Evolutionary conservation across 2,888 invertebrate genomes (phyloP), one percentile per base, ranked within the genome.

Genomic region (Tethea ocularis): DNA sequence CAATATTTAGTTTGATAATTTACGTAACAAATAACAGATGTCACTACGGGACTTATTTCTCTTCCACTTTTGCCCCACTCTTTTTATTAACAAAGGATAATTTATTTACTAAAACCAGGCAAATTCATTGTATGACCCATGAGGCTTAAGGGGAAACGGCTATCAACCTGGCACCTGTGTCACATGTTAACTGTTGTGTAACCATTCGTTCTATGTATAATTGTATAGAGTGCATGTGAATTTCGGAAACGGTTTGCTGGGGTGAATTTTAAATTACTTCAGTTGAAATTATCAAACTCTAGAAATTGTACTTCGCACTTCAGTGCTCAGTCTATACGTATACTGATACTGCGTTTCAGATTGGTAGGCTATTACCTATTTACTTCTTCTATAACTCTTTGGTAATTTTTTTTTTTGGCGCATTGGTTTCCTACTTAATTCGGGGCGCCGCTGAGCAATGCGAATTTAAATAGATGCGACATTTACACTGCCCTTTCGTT

Each of bases 21-120:
- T 20, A 10, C 2, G 46, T 20, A 46, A 46, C 26, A 52, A 11
- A 52, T 55, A 62, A 74, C 61, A 79, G 78, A 77, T 77, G 78
- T 68, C 78, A 66, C 61, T 74, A 61, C 56, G 26, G 8, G 8
- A 46, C 46, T 46, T 20, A 46, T 7, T 20, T 38, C n/a, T 4
- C 10, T n/a, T n/a, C 6, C 7, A 11, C 5, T 11, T 6, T 38
- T n/a, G 38, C n/a, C 10, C 5, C 38, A 38, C n/a, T 33, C 7
- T 4, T n/a, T 38, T 5, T 38, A 7, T 0, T 7, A 38, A 36
- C 2, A 36, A 36, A 36, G 7, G 8, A 29, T 29, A 36, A 13
- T 36, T 33, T 1, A 33, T 1, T 7, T 36, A 36, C 15, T 11
- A 36, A 1, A 15, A 36, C n/a, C 38, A 10, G 20, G 23, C 2